A percentile compares a stretch with the other conserved stretches of the same genome.
Evolutionary conservation across 2,797 vertebrate species (phyloP).

Genomic region (Liparis tanakae): DNA sequence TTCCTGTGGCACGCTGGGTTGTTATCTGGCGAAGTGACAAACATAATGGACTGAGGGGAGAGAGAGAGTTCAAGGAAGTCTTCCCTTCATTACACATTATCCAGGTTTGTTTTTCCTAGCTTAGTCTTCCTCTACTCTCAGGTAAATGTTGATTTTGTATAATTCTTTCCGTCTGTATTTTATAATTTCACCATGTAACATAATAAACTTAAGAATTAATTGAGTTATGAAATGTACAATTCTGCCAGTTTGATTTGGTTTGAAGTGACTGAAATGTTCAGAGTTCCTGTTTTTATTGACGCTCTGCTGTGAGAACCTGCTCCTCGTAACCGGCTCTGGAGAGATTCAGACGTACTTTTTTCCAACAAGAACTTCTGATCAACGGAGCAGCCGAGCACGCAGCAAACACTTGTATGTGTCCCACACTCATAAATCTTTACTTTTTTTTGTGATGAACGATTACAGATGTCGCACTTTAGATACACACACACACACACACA

Average conservation of each 20-base stretch:
- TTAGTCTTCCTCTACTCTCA: slow-evolving; percentile 4
- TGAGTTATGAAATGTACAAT: slow-evolving; percentile 8
- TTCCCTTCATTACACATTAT: slow-evolving; percentile 17
- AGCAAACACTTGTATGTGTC: slow-evolving; percentile 21
- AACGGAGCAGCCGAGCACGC: slow-evolving; percentile 8
- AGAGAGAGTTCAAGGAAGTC: slow-evolving; percentile 13
- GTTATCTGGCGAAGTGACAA: slow-evolving; percentile 23
- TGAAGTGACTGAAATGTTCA: slow-evolving; percentile 10
- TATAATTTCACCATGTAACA: slow-evolving; percentile 8
- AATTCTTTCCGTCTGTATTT: slow-evolving; percentile 26
- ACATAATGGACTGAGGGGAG: slow-evolving; percentile 26
- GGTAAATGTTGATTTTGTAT: slow-evolving; percentile 14
- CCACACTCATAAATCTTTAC: slow-evolving; percentile 1
- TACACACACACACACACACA: too few species aligned
- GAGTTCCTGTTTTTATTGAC: slow-evolving; percentile 15
- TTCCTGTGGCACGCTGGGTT: slow-evolving; percentile 14
- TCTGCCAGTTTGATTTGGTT: slow-evolving; percentile 28
- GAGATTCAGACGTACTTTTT: slow-evolving; percentile 13
- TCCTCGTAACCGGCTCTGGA: slow-evolving; percentile 6
- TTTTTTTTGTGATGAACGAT: slow-evolving; percentile 22
- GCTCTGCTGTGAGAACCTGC: slow-evolving; percentile 17
- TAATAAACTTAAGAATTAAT: neutral
- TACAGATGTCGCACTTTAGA: slow-evolving; percentile 28
- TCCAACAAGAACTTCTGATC: slow-evolving; percentile 50
- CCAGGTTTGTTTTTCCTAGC: slow-evolving; percentile 26